Base-by-base conservation (phyloP, 2,888 invertebrate species). In the Lithophane ornitopus region DNA sequence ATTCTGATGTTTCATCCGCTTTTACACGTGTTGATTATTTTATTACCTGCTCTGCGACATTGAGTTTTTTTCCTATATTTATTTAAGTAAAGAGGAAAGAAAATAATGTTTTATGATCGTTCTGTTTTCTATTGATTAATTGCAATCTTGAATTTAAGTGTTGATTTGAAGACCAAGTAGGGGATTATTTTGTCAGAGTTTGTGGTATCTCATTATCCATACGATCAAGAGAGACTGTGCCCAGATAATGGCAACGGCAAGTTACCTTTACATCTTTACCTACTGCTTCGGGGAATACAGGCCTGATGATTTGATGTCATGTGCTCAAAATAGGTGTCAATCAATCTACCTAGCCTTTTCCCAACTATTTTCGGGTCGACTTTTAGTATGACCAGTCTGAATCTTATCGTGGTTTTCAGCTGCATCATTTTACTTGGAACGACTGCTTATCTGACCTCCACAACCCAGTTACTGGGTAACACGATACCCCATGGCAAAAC, bases 1-100 rank as follows among this genome's bases (percentile, higher is more conserved):
- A 85, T 88, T 85, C 80, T 88, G 86, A 89, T 82, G 85, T 85
- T 86, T 85, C 78, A 82, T 75, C 68, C 71, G 71, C 69, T 78
- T 77, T 70, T 70, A 74, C 66, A 78, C 67, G 75, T 68, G 72
- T 46, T 81, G 79, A 86, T 82, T 82, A 77, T 78, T 79, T 81
- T 76, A 80, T 77, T 81, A 73, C 63, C 74, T 76, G 74, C 28
- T 70, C 70, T 44, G 52, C 11, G 44, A 70, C 54, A 49, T 66
- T 54, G 56, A 28, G 49, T 68, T 59, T 61, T n/a, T 34, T 12
- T 54, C 54, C 28, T 34, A n/a, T n/a, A n/a, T 78, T 19, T 54
- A 67, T 61, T 62, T 65, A 26, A 65, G 61, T 22, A 66, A 46
- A n/a, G 34, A 22, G 22, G 12, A 34, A 59, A 54, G 9, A 41